Base-by-base conservation (phyloP, 37 sponge, comb jelly and placozoan genomes). In the Halisarca cf. caerulea region DNA sequence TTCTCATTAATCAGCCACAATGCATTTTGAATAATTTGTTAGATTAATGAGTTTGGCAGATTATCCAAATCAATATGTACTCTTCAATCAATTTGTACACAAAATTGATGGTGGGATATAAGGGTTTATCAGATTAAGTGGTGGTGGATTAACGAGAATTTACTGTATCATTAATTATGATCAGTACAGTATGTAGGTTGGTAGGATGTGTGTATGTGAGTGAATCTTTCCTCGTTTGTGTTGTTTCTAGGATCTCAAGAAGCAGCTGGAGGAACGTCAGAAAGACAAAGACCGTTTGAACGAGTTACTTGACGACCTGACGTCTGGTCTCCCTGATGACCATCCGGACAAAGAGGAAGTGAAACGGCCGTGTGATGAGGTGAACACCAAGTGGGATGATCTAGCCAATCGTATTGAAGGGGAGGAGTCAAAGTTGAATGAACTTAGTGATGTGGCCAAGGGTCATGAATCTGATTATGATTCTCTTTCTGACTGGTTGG, bases 401-500 rank as follows among this genome's bases (percentile, higher is more conserved):
- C 85, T 91, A 41, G 25, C 85, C 8, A 57, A 60, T 72, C 69
- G 57, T 54, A 34, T 91, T 14, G 37, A 61, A 0, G 54, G 60
- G 36, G 28, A 61, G 55, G 64, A 82, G 59, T 36, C 85, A 0
- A 81, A 82, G 30, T 37, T 91, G 57, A 83, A 88, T 0, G 3
- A 74, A 4, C 85, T 85, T 5, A 45, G 38, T 2, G 39, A 62
- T 2, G 78, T 75, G 35, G 92, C 92, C 17, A 72, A n/a, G 21
- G 51, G 70, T 24, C 70, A 81, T 64, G 92, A 91, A 79, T 80
- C 60, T 15, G 82, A 80, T 27, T 43, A 66, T 45, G 59, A 64
- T 2, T 58, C 68, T 32, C 69, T 91, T 68, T 15, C 27, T 39
- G 73, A 80, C 0, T 91, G 92, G 93, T 59, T 92, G 4, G 75